Conservation (phyloP, 1,140 invertebrate genomes). For the Acromyrmex heyeri region DNA sequence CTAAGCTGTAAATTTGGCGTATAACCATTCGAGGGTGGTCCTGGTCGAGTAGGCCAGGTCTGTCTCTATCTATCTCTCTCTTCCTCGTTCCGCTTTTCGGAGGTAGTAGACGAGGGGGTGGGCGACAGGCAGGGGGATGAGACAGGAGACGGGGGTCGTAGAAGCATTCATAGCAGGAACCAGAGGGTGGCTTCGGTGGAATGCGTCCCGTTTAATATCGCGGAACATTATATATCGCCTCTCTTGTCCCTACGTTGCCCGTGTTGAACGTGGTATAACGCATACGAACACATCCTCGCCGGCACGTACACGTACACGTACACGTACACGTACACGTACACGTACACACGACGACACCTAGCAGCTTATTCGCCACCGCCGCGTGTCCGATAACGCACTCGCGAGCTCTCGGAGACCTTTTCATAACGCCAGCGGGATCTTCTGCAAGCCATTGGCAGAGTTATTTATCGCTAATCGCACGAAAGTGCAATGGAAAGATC, state of each 20-base stretch:
- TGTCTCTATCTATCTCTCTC: conserved; percentile 35
- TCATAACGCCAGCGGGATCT: conserved; percentile 57
- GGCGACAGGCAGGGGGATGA: conserved; percentile 49
- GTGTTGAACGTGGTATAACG: conserved; percentile 69
- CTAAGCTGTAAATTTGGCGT: conserved; percentile 85
- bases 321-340: conserved; percentile 22
- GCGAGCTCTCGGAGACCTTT: conserved; percentile 31
- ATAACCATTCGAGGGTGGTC: conserved; percentile 81
- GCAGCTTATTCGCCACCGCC: conserved; percentile 47
- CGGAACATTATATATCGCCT: conserved; percentile 87
- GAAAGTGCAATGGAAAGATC: not conserved
- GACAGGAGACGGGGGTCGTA: conserved; percentile 75
- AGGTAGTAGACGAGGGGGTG: conserved; percentile 41
- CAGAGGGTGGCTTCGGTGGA: conserved; percentile 85
- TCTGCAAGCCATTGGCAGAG: conserved; percentile 12
- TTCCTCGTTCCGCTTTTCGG: conserved; percentile 42
- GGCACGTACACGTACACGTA: conserved; percentile 46
- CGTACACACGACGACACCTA: conserved; percentile 48
- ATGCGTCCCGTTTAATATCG: conserved; percentile 87
- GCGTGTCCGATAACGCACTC: conserved; percentile 42
- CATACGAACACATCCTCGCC: conserved; percentile 57
- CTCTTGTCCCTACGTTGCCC: conserved; percentile 81
- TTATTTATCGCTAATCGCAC: conserved; percentile 43
- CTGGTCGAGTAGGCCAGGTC: conserved; percentile 72
- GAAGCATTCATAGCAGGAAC: conserved; percentile 84